Conservation (phyloP, 2,113 vertebrate species). For the Gambusia affinis region DNA sequence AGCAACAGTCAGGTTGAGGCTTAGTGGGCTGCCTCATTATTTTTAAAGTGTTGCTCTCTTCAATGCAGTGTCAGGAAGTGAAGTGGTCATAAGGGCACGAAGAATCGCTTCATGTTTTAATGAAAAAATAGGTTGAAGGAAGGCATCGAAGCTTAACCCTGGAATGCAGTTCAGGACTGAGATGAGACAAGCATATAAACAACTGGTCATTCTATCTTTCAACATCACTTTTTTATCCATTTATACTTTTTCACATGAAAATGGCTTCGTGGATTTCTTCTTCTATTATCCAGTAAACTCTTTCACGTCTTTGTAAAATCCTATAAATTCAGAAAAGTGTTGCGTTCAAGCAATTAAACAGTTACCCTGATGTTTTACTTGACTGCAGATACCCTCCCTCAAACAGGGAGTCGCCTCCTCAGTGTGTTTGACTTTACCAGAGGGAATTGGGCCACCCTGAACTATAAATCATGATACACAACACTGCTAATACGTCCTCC, state of each 20-base stretch:
- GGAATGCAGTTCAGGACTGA: slow-evolving; percentile 49
- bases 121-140: slow-evolving; percentile 72
- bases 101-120: slow-evolving; percentile 75
- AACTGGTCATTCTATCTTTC: slow-evolving; percentile 30
- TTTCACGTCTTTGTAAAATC: not conserved
- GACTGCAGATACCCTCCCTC: not conserved
- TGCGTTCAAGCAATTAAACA: not conserved
- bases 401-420: slow-evolving; percentile 19
- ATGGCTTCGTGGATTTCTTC: not conserved
- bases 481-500: slow-evolving; percentile 40
- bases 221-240: slow-evolving; percentile 19
- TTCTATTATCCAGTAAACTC: not conserved
- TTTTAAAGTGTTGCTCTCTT: slow-evolving; percentile 53
- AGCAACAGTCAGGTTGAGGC: slow-evolving; percentile 14
- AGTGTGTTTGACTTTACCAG: slow-evolving; percentile 18
- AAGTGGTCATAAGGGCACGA: slow-evolving; percentile 35
- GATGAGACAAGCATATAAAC: slow-evolving; percentile 58
- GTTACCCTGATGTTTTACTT: not conserved
- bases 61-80: slow-evolving; percentile 57
- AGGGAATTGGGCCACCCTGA: slow-evolving; percentile 31
- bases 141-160: slow-evolving; percentile 58
- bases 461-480: slow-evolving; percentile 44
- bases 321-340: not conserved
- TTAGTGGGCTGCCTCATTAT: slow-evolving; percentile 60
- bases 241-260: not conserved